Evolutionary conservation across 2,797 vertebrate species (phyloP), one percentile per base, ranked within the genome.

Genomic region (Cephalopachus bancanus): DNA sequence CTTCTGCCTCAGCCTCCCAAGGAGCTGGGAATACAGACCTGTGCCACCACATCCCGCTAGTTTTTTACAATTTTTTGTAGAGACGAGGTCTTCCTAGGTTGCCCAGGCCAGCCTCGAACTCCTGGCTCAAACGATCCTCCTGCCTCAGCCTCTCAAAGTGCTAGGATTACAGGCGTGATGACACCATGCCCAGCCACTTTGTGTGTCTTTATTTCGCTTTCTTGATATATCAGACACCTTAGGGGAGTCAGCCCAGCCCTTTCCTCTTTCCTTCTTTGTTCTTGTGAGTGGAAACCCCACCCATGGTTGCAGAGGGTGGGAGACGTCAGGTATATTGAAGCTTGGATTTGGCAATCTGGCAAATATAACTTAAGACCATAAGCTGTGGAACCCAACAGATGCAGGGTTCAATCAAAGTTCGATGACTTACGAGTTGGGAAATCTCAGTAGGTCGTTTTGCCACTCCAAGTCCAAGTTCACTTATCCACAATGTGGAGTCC

Each of bases 181-280:
- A 44, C 44, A 44, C 44, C 44, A 44, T 7, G 44, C 6, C 44
- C 44, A 44, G 44, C 44, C 11, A 10, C 26, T 16, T 4, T 3
- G 3, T 19, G 10, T 59, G 49, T 33, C 64, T 65, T 53, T 9
- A 7, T 6, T 57, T 49, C 5, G 19, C 10, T 5, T 10, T 8
- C 17, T 24, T 5, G 3, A 16, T 15, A 0, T 7, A 1, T 53
- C 2, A 11, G 67, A 76, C 37, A 7, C 5, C 2, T 14, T 12
- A 1, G 0, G 16, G 30, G 26, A 71, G 33, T 14, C 81, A 88
- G 81, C 12, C 33, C 11, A 26, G 57, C n/a, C 51, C 16, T 64
- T 51, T 53, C 55, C 28, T 12, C 0, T 6, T 49, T 72, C 30
- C 24, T 71, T 24, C 69, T 92, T 14, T 28, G 19, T 59, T 44